Conservation (phyloP, 1,140 invertebrate genomes). For the Andricus grossulariae region DNA sequence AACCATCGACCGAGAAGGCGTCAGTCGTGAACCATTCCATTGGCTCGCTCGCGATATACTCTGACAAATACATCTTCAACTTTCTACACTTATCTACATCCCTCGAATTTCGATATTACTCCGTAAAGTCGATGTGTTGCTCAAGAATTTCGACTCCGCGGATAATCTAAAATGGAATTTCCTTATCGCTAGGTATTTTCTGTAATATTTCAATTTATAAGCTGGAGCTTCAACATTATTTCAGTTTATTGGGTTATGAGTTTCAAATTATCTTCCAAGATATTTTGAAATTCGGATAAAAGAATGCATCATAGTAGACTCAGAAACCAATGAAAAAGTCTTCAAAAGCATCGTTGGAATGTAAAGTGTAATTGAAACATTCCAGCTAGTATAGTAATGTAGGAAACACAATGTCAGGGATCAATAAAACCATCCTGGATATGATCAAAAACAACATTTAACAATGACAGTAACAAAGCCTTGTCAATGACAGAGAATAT, state of each 20-base stretch:
- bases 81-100: not conserved
- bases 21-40: slow-evolving; percentile 56
- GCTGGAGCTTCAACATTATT: slow-evolving; percentile 14
- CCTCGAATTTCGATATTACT: not conserved
- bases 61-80: slow-evolving; percentile 25
- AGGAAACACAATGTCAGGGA: too few relatives aligned
- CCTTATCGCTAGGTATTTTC: slow-evolving; percentile 18
- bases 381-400: too few relatives aligned
- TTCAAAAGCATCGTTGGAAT: too few relatives aligned
- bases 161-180: slow-evolving; percentile 22
- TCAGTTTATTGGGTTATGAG: slow-evolving; percentile 20
- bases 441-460: too few relatives aligned
- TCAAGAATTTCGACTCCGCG: not conserved
- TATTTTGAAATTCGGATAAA: not conserved
- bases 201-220: slow-evolving; percentile 31
- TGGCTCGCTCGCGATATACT: slow-evolving; percentile 45
- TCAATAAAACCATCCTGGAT: too few relatives aligned
- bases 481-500: too few relatives aligned
- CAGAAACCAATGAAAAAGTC: too few relatives aligned
- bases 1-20: slow-evolving; percentile 52
- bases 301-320: not conserved
- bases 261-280: not conserved
- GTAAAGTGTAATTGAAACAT: too few relatives aligned
- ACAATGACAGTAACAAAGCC: too few relatives aligned
- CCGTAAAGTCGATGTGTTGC: slow-evolving; percentile 27